Base-by-base conservation (phyloP, 2,888 invertebrate genomes). In the Branchinecta sandiegonensis region DNA sequence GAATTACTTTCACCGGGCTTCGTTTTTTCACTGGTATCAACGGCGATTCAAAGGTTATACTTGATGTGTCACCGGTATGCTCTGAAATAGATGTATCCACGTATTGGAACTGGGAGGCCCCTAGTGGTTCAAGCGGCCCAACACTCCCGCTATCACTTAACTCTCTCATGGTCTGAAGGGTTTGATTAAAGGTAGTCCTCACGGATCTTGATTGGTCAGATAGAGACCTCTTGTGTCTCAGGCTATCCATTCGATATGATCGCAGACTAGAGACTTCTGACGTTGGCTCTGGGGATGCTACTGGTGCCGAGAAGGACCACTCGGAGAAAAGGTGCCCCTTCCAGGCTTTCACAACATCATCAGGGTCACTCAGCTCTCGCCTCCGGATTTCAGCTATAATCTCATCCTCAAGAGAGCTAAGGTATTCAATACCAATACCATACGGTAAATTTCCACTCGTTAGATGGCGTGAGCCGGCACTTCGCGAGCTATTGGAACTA, bases 211-310 rank as follows among this genome's bases (percentile, higher is more conserved):
- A 56, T 10, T 56, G 63, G 23, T 56, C 63, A 10, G 63, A 56
- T 17, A 17, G 23, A 17, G 63, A 56, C 23, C 63, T n/a, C 10
- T 56, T 56, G 10, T 56, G 63, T 56, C 23, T 56, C 37, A 37
- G 37, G 6, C 37, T 37, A 2, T 37, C 37, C 37, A 37, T 37
- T 5, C 37, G 37, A 23, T 56, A 56, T 1, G 63, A 56, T 8
- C 63, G 63, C 14, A 56, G 63, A 23, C 63, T 56, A 23, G 63
- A 56, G 8, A 56, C 63, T 23, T 56, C 63, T 56, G 63, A 56
- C 8, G 63, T 23, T 56, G 63, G 23, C 23, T 56, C 63, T 17
- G 63, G 63, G 23, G 63, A 56, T 8, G 63, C 63, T 8, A n/a
- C n/a, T 17, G 63, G 63, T 8, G 63, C 63, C 37, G 37, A 37